phyloP scores from a whole-genome alignment of 2,888 invertebrate genomes.

The Nomada flava region DNA sequence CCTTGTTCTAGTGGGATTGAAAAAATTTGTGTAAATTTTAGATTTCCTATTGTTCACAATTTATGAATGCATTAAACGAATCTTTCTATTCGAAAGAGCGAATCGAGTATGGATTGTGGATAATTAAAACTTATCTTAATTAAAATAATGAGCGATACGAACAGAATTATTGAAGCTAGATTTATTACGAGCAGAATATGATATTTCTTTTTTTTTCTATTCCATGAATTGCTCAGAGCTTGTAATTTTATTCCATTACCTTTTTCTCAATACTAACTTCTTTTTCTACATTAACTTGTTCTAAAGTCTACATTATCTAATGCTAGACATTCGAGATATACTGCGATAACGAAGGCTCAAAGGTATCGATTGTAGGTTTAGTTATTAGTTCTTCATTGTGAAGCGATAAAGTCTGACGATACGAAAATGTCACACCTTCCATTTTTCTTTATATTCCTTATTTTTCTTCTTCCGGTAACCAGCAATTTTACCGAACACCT shows the following conservation, averaged over 20 bases:
- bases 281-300: background rate
- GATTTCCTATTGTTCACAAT: background rate
- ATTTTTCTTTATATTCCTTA: background rate
- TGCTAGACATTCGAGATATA: background rate
- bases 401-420: background rate
- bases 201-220: no score
- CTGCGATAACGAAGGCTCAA: background rate
- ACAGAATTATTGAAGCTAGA: background rate
- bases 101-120: background rate
- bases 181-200: background rate
- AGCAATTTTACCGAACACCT: background rate
- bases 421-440: background rate
- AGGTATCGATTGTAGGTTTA: background rate
- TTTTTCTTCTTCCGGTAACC: background rate
- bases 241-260: background rate
- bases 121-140: constrained; percentile 1
- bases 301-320: background rate
- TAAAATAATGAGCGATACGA: background rate
- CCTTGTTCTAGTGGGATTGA: constrained; percentile 18
- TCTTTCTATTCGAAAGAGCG: background rate
- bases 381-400: background rate
- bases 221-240: background rate
- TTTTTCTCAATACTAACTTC: no score
- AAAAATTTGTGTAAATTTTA: background rate
- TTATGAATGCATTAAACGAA: background rate